These are phyloP conservation scores for Eurypyga helias DNA, from an alignment of 2,113 vertebrate genomes.

Conservation along the genomic window DNA sequence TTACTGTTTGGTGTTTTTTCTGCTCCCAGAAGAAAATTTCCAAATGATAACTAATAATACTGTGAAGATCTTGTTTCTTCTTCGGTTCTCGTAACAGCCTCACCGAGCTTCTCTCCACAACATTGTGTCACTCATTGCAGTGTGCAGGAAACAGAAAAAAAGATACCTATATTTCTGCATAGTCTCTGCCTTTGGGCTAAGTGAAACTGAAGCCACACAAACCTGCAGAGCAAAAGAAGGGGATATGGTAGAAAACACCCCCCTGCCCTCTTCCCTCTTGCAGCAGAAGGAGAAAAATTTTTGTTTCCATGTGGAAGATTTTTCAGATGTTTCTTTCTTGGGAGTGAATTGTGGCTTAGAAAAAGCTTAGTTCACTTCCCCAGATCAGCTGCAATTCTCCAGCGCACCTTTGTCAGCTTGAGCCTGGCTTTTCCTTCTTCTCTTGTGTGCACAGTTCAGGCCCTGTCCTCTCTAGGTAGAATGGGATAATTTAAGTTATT, in stretches of 20 bases:
- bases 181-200: not conserved
- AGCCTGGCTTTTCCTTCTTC: not conserved
- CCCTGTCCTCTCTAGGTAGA: not conserved
- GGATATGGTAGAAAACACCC: not conserved
- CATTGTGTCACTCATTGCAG: not conserved
- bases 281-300: not conserved
- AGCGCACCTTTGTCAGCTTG: not conserved
- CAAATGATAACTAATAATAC: not conserved
- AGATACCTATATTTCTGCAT: not conserved
- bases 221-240: not conserved
- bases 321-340: conserved; percentile 16
- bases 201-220: not conserved
- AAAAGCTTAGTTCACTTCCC: conserved; percentile 43
- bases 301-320: not conserved
- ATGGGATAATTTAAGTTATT: conserved; percentile 17
- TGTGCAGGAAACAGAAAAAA: not conserved
- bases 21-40: not conserved
- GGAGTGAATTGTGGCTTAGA: not conserved
- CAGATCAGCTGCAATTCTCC: not conserved
- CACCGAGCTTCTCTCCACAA: not conserved
- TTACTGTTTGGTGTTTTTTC: not conserved
- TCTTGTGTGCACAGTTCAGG: not conserved
- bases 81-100: not conserved
- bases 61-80: not conserved
- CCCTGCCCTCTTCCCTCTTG: not conserved